phyloP scores from a whole-genome alignment of 2,113 vertebrate species.

The Pelecanoides urinatrix region DNA sequence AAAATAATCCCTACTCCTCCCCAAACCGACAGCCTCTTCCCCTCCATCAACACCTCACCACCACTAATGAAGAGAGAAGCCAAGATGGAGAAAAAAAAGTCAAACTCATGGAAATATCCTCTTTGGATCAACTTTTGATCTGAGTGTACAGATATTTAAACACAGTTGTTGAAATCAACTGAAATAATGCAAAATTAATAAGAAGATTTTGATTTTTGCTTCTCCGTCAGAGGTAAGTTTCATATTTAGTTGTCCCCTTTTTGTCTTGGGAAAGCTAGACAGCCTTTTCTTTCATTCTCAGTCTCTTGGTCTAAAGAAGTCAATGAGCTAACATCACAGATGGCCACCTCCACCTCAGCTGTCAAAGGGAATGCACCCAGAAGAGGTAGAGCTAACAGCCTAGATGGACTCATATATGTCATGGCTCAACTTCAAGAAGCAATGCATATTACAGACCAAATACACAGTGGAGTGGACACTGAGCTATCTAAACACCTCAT shows the following conservation, averaged over 20 bases:
- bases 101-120: neutral
- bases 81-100: neutral
- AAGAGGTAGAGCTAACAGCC: neutral
- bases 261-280: neutral
- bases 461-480: neutral
- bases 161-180: neutral
- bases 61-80: neutral
- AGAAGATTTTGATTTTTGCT: neutral
- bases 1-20: neutral
- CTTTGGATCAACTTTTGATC: neutral
- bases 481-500: neutral
- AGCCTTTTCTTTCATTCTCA: neutral
- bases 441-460: neutral
- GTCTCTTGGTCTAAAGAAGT: neutral
- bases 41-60: fast-evolving
- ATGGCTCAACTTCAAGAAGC: neutral
- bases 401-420: neutral
- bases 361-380: neutral
- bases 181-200: neutral
- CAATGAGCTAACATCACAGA: neutral
- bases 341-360: neutral
- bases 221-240: neutral
- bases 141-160: neutral
- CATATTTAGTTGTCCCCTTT: neutral
- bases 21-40: neutral